Base-by-base conservation (phyloP, 2,888 invertebrate species). In the Aromia moschata region DNA sequence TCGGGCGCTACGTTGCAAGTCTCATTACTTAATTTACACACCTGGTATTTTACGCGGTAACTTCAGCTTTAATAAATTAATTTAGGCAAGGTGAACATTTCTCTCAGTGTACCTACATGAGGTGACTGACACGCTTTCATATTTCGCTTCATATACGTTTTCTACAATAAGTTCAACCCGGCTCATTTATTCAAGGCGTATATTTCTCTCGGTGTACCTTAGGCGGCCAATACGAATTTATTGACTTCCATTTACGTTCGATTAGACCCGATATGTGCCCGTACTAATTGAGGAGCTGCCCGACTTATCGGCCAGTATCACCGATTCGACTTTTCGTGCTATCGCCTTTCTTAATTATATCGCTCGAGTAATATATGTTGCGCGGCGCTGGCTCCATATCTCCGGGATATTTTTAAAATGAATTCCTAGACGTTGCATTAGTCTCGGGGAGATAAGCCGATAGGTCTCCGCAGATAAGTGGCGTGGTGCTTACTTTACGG, bases 371-470 rank as follows among this genome's bases (percentile, higher is more conserved):
- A 10, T 54, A 45, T 54, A 45, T 25, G 54, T 45, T 33, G 25
- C 1, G 36, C 52, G 25, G 9, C 20, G 20, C 30, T 53, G 57
- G 61, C 58, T 54, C 46, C 52, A 60, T 62, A 56, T 57, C 62
- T 61, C 46, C 47, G 60, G 47, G 69, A 62, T 65, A 68, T 69
- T 70, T 72, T 72, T 65, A 71, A 70, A 68, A 57, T 58, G 55
- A 70, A 72, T 70, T 70, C 70, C 68, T 64, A 68, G 70, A 72
- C 71, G 36, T 65, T 70, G 69, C 72, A 73, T 73, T 73, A 73
- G 71, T 69, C 69, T 65, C 67, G 64, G 62, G 11, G 11, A 64
- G 72, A 72, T 72, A 70, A 69, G 59, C 38, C 44, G 67, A 69
- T 70, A 67, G 59, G 31, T 60, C 40, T 57, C 52, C 58, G 53